These are phyloP conservation scores for Varanus komodoensis DNA, from an alignment of 2,113 vertebrate species.

Conservation along the genomic window DNA sequence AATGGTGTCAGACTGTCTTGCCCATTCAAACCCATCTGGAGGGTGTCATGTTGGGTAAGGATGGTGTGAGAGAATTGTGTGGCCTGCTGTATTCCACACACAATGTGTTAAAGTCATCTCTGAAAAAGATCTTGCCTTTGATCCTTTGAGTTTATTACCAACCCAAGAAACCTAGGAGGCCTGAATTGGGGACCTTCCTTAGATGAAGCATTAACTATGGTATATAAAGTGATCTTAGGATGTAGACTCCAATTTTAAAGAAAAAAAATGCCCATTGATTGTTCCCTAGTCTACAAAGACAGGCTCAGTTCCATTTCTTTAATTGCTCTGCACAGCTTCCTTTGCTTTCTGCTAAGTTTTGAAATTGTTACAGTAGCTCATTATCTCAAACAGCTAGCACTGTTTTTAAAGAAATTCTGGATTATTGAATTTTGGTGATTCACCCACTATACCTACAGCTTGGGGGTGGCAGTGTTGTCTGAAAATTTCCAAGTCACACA, in stretches of 20 bases:
- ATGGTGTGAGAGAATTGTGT: neutral
- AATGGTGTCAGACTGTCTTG: neutral
- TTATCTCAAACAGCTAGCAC: neutral
- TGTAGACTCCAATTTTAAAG: neutral
- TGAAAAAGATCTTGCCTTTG: neutral
- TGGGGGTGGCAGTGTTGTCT: constrained; percentile 33
- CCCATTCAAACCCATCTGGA: no score
- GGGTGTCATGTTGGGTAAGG: no score
- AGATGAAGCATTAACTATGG: neutral
- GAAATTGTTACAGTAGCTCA: constrained; percentile 6
- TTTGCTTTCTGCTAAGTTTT: constrained; percentile 3
- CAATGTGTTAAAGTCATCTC: neutral
- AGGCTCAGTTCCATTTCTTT: neutral
- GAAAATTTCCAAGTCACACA: constrained; percentile 24
- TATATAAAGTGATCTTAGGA: neutral
- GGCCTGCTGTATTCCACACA: neutral
- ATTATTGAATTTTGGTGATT: constrained; percentile 21
- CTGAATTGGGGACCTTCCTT: neutral
- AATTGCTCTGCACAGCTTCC: neutral
- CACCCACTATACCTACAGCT: neutral
- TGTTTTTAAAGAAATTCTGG: neutral
- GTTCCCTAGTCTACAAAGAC: neutral
- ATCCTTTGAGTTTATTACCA: neutral
- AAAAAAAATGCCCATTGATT: neutral
- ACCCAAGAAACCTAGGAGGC: neutral